A percentile compares a stretch with the other conserved stretches of the same genome.
Evolutionary conservation across 1,140 invertebrate genomes (phyloP).

Genomic region (Heliothis virescens): DNA sequence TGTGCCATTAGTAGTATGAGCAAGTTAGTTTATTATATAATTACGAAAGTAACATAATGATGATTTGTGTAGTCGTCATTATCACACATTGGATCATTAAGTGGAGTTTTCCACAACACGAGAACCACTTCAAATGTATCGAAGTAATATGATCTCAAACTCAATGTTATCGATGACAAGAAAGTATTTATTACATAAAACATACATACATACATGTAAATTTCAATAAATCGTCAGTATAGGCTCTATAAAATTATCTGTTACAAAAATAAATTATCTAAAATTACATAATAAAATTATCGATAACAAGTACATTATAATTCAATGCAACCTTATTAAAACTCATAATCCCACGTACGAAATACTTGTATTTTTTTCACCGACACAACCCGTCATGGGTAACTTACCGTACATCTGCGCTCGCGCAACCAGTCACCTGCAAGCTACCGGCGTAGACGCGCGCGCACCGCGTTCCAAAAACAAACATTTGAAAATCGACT

Average conservation of each 20-base stretch:
- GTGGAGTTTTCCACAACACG: background rate
- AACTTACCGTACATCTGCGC: constrained; percentile 56
- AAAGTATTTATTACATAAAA: background rate
- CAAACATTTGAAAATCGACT: constrained; percentile 62
- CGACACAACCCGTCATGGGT: constrained; percentile 62
- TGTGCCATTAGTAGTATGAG: too few species aligned
- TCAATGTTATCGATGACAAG: background rate
- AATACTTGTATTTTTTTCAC: constrained; percentile 59
- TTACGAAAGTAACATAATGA: background rate
- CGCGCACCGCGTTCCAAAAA: constrained; percentile 65
- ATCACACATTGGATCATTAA: background rate
- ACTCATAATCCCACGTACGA: constrained; percentile 60
- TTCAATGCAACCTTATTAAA: constrained; percentile 45
- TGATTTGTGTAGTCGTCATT: background rate
- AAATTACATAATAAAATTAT: constrained; percentile 31
- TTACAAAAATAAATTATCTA: background rate
- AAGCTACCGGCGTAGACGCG: constrained; percentile 69
- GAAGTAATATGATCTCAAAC: background rate
- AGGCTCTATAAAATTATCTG: background rate
- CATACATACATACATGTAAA: background rate
- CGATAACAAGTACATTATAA: constrained; percentile 24
- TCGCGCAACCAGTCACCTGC: constrained; percentile 80
- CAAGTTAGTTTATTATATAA: too few species aligned
- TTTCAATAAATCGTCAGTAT: too few species aligned
- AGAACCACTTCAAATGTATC: background rate